Evolutionary conservation across 2,888 invertebrate genomes (phyloP).

Genomic region (Tenthredo scrophulariae): DNA sequence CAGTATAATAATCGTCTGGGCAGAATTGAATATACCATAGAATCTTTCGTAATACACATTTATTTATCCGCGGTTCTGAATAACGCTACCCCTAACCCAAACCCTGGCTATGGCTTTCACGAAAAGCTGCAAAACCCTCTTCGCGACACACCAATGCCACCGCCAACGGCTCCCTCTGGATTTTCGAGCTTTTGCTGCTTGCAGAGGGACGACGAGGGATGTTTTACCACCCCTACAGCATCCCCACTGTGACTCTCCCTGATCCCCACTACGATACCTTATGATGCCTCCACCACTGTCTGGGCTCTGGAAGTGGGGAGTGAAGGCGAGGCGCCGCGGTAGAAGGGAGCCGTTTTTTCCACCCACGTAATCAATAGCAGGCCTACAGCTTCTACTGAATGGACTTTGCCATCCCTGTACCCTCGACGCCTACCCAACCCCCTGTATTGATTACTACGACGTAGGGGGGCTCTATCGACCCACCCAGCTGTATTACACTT

Average conservation of each 20-base stretch:
- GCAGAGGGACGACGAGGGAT: not conserved
- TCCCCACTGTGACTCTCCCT: not conserved
- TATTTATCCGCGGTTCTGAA: not conserved
- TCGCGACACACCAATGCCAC: slow-evolving; percentile 14
- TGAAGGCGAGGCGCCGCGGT: slow-evolving; percentile 25
- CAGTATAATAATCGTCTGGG: not conserved
- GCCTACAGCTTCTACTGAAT: slow-evolving; percentile 75
- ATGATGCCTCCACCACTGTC: slow-evolving; percentile 23
- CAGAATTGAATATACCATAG: not conserved
- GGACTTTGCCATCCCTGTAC: slow-evolving; percentile 74
- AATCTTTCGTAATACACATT: not conserved
- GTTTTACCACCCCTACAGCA: slow-evolving; percentile 17
- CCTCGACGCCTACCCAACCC: slow-evolving; percentile 68
- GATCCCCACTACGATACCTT: slow-evolving; percentile 13
- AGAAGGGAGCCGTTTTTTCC: slow-evolving; percentile 59
- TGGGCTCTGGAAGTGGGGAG: slow-evolving; percentile 26
- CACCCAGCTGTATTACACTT: slow-evolving; percentile 75
- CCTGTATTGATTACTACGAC: slow-evolving; percentile 76
- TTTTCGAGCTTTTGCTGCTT: slow-evolving; percentile 24
- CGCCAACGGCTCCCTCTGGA: slow-evolving; percentile 34
- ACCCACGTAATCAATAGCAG: slow-evolving; percentile 76
- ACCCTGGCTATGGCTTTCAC: not conserved
- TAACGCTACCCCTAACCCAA: not conserved
- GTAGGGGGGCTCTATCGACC: slow-evolving; percentile 75
- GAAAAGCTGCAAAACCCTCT: slow-evolving; percentile 7